phyloP scores from a whole-genome alignment of 1,140 invertebrate genomes.

The Trichogramma pretiosum region DNA sequence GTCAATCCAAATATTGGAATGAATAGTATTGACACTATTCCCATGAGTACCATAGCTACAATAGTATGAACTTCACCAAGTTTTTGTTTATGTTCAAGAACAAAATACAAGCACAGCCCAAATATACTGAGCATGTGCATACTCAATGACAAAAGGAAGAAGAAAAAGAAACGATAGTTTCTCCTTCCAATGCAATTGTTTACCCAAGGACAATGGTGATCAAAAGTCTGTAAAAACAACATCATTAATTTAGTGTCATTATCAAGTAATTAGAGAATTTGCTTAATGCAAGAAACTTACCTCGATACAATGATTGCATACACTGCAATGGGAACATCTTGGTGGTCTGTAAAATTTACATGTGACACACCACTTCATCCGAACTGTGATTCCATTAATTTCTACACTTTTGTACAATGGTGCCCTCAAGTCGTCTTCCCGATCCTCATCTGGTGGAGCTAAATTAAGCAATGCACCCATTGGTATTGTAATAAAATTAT shows the following conservation, averaged over 20 bases:
- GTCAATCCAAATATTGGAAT: constrained; percentile 97
- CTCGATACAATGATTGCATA: constrained; percentile 98
- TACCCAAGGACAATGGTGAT: constrained; percentile 99
- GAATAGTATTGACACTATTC: constrained; percentile 78
- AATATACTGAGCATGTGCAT: constrained; percentile 98
- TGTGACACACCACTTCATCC: constrained; percentile 99
- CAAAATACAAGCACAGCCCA: constrained; percentile 81
- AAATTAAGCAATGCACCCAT: too few relatives aligned
- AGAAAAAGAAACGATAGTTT: constrained; percentile 98
- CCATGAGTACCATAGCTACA: constrained; percentile 86
- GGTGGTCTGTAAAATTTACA: constrained; percentile 99
- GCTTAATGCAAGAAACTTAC: constrained; percentile 44
- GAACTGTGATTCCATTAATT: constrained; percentile 94
- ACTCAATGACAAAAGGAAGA: constrained; percentile 92
- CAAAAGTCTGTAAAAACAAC: constrained; percentile 76
- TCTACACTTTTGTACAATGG: constrained; percentile 97
- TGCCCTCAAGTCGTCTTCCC: constrained; percentile 93
- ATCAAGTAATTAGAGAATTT: constrained; percentile 1
- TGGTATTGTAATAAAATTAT: constrained; percentile 20
- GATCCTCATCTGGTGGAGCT: constrained; percentile 93
- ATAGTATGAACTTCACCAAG: constrained; percentile 75
- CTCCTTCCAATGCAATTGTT: constrained; percentile 99
- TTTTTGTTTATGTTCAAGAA: constrained; percentile 75
- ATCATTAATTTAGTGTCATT: constrained; percentile 1
- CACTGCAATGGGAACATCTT: constrained; percentile 96